These are phyloP conservation scores for Oasisia sp. DNA, from an alignment of 2,888 invertebrate genomes.

Conservation along the genomic window DNA sequence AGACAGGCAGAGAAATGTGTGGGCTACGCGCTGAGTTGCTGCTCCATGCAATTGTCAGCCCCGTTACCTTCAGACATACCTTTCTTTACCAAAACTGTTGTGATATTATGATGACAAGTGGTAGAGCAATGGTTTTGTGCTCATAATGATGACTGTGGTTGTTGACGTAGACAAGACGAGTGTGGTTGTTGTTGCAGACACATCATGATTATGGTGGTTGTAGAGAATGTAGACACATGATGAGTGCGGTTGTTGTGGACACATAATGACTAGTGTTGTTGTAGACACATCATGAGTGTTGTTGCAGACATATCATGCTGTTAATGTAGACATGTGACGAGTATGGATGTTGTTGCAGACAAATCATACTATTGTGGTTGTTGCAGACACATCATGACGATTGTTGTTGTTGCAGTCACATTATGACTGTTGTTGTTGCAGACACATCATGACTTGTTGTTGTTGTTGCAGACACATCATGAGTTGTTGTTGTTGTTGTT, in stretches of 20 bases:
- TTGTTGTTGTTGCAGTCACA: too few relatives aligned
- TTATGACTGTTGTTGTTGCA: too few relatives aligned
- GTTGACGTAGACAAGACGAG: neutral
- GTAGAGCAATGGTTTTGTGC: too few relatives aligned
- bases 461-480: too few relatives aligned
- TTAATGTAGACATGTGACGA: neutral
- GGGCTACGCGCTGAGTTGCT: slow-evolving; percentile 5
- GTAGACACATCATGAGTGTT: slow-evolving; percentile 85
- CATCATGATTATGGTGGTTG: slow-evolving; percentile 78
- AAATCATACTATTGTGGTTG: slow-evolving; percentile 18
- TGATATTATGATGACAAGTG: too few relatives aligned
- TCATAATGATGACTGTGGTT: neutral
- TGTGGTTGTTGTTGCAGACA: slow-evolving; percentile 69
- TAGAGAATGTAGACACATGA: too few relatives aligned
- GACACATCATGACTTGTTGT: too few relatives aligned
- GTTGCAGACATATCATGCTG: too few relatives aligned
- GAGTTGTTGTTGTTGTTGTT: too few relatives aligned
- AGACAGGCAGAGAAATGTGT: neutral
- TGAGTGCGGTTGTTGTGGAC: neutral
- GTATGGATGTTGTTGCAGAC: neutral
- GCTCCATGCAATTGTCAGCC: neutral
- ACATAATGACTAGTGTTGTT: slow-evolving; percentile 29
- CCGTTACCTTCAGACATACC: slow-evolving; percentile 40
- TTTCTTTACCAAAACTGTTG: too few relatives aligned
- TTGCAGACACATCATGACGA: slow-evolving; percentile 84